Percentiles rank a stretch among this genome's conserved stretches.
phyloP scores from a whole-genome alignment of 2,113 vertebrate species.

The Orthonyx spaldingii region DNA sequence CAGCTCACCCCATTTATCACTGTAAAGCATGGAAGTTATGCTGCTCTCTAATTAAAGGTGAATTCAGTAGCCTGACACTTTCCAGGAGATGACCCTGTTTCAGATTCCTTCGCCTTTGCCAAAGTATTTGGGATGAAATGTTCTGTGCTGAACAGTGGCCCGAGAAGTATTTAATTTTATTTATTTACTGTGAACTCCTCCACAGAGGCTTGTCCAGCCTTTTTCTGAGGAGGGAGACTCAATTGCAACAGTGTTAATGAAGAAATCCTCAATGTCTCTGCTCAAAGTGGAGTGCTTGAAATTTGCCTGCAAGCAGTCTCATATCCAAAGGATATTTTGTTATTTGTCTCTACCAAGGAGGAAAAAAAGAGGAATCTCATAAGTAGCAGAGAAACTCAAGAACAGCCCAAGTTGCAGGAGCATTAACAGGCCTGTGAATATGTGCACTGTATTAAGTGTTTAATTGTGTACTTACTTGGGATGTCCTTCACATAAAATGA shows the following conservation, averaged over 20 bases:
- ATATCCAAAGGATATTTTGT: not conserved
- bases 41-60: slow-evolving; percentile 19
- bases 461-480: not conserved
- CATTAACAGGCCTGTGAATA: not conserved
- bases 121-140: not conserved
- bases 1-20: not conserved
- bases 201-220: not conserved
- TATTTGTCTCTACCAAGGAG: not conserved
- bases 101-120: not conserved
- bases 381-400: not conserved
- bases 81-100: slow-evolving; percentile 15
- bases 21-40: not conserved
- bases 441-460: not conserved
- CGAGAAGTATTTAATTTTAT: not conserved
- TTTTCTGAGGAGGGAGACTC: not conserved
- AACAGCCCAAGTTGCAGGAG: not conserved
- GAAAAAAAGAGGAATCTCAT: not conserved
- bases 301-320: not conserved
- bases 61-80: slow-evolving; percentile 9
- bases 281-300: not conserved
- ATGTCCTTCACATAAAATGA: not conserved
- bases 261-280: not conserved
- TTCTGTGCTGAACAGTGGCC: not conserved
- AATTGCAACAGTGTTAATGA: not conserved
- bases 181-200: not conserved